Evolutionary conservation across 2,888 invertebrate species (phyloP).

Genomic region (Drosophila neonasuta): DNA sequence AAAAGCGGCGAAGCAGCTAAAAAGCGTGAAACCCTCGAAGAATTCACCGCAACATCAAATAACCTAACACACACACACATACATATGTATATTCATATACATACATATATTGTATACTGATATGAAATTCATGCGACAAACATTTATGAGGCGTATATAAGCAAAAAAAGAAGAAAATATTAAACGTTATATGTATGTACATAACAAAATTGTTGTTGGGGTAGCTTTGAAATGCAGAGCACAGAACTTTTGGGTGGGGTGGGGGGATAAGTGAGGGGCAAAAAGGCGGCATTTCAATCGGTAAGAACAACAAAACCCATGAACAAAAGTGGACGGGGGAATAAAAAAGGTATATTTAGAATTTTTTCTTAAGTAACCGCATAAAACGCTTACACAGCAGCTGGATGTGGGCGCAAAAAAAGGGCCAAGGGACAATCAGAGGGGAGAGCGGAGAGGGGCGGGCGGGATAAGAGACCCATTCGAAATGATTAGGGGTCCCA

Average conservation of each 20-base stretch:
- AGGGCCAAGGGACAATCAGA: neutral
- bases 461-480: slow-evolving; percentile 25
- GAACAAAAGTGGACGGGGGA: neutral
- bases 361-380: slow-evolving; percentile 59
- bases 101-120: slow-evolving; percentile 10
- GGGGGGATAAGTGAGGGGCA: slow-evolving; percentile 15
- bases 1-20: slow-evolving; percentile 25
- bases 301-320: slow-evolving; percentile 26
- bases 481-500: slow-evolving; percentile 49
- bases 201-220: slow-evolving; percentile 61
- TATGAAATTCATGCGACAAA: slow-evolving; percentile 40
- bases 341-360: slow-evolving; percentile 54
- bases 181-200: slow-evolving; percentile 48
- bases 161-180: slow-evolving; percentile 27
- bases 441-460: neutral
- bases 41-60: slow-evolving; percentile 55
- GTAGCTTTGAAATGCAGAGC: slow-evolving; percentile 59
- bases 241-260: neutral
- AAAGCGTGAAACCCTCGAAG: slow-evolving; percentile 51
- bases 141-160: slow-evolving; percentile 30
- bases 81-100: neutral
- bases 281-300: slow-evolving; percentile 36
- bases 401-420: slow-evolving; percentile 13
- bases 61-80: slow-evolving; percentile 24
- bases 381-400: slow-evolving; percentile 54